phyloP scores from a whole-genome alignment of 1,140 invertebrate genomes.

The Magallana gigas region DNA sequence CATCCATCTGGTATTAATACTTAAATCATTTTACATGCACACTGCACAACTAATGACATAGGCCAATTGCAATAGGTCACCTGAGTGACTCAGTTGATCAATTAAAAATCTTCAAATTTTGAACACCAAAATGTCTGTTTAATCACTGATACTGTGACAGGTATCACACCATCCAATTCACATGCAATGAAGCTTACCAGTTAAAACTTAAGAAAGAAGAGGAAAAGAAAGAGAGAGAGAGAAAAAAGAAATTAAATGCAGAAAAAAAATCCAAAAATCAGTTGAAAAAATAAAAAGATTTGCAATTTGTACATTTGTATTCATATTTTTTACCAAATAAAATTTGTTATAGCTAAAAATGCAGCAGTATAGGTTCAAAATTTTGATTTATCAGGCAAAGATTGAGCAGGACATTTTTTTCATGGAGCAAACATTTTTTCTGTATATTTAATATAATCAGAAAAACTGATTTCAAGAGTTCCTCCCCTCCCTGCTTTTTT shows the following conservation, averaged over 20 bases:
- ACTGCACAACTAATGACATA: too few relatives aligned
- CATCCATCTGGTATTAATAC: too few relatives aligned
- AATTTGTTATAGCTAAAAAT: neutral
- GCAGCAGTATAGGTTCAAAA: neutral
- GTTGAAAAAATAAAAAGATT: neutral
- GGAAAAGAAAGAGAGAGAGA: too few relatives aligned
- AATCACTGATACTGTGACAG: too few relatives aligned
- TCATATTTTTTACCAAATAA: neutral
- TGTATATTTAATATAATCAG: too few relatives aligned
- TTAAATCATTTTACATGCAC: too few relatives aligned
- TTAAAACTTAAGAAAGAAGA: conserved; percentile 1
- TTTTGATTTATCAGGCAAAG: neutral
- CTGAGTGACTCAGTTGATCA: too few relatives aligned
- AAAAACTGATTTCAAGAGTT: too few relatives aligned
- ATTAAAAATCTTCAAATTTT: too few relatives aligned
- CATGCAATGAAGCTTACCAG: neutral
- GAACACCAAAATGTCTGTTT: too few relatives aligned
- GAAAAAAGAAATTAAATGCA: neutral
- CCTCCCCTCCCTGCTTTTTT: neutral
- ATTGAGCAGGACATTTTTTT: neutral
- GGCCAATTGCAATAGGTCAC: too few relatives aligned
- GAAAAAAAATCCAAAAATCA: neutral
- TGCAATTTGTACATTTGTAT: neutral
- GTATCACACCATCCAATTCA: neutral
- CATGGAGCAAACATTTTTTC: too few relatives aligned